phyloP scores from a whole-genome alignment of 2,888 invertebrate species.

The Melanophora roralis region DNA sequence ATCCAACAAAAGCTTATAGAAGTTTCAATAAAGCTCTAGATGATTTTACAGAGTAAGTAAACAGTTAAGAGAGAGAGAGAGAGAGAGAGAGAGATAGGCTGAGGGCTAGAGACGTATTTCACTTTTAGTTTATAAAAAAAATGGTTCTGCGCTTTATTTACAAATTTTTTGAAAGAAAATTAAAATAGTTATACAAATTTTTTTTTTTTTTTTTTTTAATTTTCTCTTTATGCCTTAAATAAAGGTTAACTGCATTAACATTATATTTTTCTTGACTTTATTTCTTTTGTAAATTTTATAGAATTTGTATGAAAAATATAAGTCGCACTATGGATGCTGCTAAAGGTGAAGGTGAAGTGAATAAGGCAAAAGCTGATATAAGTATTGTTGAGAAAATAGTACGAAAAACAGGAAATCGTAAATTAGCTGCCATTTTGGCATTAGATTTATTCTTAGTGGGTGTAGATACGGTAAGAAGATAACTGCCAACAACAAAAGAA shows the following conservation, averaged over 20 bases:
- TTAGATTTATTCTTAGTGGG: conserved; percentile 88
- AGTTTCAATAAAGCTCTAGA: conserved; percentile 85
- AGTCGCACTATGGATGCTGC: conserved; percentile 77
- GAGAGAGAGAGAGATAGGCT: too few relatives aligned
- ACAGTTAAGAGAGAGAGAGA: neutral
- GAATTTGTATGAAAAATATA: conserved; percentile 81
- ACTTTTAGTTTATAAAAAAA: too few relatives aligned
- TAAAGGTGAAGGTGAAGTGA: conserved; percentile 43
- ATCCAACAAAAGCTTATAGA: conserved; percentile 84
- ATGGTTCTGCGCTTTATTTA: too few relatives aligned
- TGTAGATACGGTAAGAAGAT: conserved; percentile 83
- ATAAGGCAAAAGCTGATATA: conserved; percentile 77
- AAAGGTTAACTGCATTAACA: too few relatives aligned
- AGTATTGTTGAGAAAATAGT: conserved; percentile 81
- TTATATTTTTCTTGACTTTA: too few relatives aligned
- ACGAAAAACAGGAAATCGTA: conserved; percentile 79
- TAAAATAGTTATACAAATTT: too few relatives aligned
- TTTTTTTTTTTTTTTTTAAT: too few relatives aligned
- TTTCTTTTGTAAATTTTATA: conserved; percentile 65
- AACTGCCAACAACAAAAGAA: neutral
- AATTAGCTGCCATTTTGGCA: conserved; percentile 84
- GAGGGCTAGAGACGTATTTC: too few relatives aligned
- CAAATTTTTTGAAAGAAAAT: too few relatives aligned
- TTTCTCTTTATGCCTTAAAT: too few relatives aligned
- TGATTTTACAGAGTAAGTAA: conserved; percentile 82